Percentiles rank a stretch among this genome's conserved stretches.
These are phyloP conservation scores for Centropyge bicolor DNA, from an alignment of 2,797 vertebrate genomes.

Conservation along the genomic window DNA sequence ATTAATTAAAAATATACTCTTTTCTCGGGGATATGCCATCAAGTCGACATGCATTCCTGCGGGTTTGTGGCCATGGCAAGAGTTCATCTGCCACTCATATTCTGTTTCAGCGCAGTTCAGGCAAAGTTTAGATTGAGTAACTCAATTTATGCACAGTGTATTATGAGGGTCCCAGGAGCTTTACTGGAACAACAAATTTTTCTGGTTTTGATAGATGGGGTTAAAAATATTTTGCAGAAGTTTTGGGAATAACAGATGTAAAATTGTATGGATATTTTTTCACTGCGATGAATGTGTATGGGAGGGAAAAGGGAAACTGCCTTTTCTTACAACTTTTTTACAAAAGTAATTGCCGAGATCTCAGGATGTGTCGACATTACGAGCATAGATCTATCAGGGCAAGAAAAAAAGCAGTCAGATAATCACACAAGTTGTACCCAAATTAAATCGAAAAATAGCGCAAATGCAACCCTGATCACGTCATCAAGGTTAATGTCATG, in stretches of 20 bases:
- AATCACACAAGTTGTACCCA: not conserved
- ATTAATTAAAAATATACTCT: slow-evolving; percentile 65
- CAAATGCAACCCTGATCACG: not conserved
- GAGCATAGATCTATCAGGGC: not conserved
- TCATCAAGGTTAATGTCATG: too few species aligned
- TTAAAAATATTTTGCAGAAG: slow-evolving; percentile 18
- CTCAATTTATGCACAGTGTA: slow-evolving; percentile 37
- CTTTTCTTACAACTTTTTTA: not conserved
- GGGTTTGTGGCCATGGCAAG: slow-evolving; percentile 46
- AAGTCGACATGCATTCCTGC: slow-evolving; percentile 50
- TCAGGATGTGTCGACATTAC: not conserved
- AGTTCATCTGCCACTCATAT: slow-evolving; percentile 30
- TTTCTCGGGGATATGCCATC: slow-evolving; percentile 30
- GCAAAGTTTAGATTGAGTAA: slow-evolving; percentile 57
- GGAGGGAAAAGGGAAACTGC: not conserved
- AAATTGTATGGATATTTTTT: not conserved
- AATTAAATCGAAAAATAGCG: not conserved
- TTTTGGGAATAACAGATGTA: slow-evolving; percentile 1
- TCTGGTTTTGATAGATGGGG: slow-evolving; percentile 19
- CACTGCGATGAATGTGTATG: not conserved
- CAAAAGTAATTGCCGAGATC: not conserved
- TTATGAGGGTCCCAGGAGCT: slow-evolving; percentile 23
- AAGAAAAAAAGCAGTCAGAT: not conserved
- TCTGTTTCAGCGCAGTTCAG: slow-evolving; percentile 57
- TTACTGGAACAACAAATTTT: slow-evolving; percentile 16